These are phyloP conservation scores for Athene cunicularia DNA, from an alignment of 2,113 vertebrate species.

Conservation along the genomic window DNA sequence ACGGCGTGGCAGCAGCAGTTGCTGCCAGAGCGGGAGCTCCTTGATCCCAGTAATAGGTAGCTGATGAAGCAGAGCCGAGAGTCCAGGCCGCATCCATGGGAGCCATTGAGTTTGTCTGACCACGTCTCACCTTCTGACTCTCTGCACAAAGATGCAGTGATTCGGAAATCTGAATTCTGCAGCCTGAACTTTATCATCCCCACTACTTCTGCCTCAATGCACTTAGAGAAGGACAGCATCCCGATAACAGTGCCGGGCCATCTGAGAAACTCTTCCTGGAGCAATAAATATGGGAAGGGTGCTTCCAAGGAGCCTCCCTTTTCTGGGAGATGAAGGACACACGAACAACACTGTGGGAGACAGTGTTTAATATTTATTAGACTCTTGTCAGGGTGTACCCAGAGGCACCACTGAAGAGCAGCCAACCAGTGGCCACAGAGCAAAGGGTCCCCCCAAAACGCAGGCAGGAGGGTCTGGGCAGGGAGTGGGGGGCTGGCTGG, in stretches of 20 bases:
- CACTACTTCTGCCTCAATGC: background rate
- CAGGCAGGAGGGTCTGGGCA: background rate
- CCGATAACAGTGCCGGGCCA: background rate
- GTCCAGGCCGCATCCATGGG: background rate
- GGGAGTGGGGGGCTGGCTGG: background rate
- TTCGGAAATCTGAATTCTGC: background rate
- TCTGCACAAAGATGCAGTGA: background rate
- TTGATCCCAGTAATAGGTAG: background rate
- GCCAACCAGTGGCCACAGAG: background rate
- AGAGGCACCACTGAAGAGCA: background rate
- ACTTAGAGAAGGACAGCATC: background rate
- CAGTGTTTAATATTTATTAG: background rate
- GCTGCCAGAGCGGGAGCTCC: background rate
- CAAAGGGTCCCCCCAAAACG: fast-evolving
- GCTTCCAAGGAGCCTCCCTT: background rate
- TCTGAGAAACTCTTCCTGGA: background rate
- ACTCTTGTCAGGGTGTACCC: fast-evolving
- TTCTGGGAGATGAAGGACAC: background rate
- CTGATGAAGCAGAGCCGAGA: background rate
- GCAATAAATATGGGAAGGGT: background rate
- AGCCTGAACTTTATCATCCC: background rate
- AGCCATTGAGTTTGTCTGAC: background rate
- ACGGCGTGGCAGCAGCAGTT: background rate
- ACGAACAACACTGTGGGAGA: fast-evolving
- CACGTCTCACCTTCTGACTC: background rate